Percentiles rank a stretch among this genome's conserved stretches.
Conservation (phyloP, 2,888 invertebrate species). For the Shargacucullia verbasci region DNA sequence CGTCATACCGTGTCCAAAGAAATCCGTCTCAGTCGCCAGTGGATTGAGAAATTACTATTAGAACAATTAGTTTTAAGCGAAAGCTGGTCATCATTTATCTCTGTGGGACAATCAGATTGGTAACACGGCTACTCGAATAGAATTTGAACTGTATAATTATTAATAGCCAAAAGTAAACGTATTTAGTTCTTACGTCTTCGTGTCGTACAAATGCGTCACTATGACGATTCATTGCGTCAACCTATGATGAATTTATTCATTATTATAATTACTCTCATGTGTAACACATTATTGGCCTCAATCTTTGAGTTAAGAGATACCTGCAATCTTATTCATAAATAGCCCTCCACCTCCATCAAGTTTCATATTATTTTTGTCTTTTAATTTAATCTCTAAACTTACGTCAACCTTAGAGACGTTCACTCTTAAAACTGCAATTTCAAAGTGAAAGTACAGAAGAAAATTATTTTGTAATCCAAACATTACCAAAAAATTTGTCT, state of each 20-base stretch:
- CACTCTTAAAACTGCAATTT: no score
- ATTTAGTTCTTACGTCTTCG: slow-evolving; percentile 57
- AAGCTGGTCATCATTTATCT: slow-evolving; percentile 78
- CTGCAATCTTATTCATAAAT: slow-evolving; percentile 19
- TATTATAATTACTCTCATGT: slow-evolving; percentile 50
- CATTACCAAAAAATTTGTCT: background rate
- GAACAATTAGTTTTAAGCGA: slow-evolving; percentile 78
- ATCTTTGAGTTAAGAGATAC: slow-evolving; percentile 22
- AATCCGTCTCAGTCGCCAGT: slow-evolving; percentile 73
- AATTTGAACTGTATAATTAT: slow-evolving; percentile 60
- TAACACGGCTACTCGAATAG: slow-evolving; percentile 62
- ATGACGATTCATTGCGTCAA: slow-evolving; percentile 63
- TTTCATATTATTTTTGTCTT: background rate
- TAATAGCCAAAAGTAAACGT: slow-evolving; percentile 60
- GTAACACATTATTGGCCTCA: slow-evolving; percentile 36
- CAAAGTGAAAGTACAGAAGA: no score
- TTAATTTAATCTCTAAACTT: background rate
- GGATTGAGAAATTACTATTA: slow-evolving; percentile 81
- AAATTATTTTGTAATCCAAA: background rate
- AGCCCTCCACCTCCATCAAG: slow-evolving; percentile 5
- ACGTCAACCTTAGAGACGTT: background rate
- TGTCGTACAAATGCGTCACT: slow-evolving; percentile 63
- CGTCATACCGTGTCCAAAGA: slow-evolving; percentile 71
- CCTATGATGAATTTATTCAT: slow-evolving; percentile 51
- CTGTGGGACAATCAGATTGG: slow-evolving; percentile 73